Evolutionary conservation across 2,113 vertebrate species (phyloP).

Genomic region (Crotalus viridis): DNA sequence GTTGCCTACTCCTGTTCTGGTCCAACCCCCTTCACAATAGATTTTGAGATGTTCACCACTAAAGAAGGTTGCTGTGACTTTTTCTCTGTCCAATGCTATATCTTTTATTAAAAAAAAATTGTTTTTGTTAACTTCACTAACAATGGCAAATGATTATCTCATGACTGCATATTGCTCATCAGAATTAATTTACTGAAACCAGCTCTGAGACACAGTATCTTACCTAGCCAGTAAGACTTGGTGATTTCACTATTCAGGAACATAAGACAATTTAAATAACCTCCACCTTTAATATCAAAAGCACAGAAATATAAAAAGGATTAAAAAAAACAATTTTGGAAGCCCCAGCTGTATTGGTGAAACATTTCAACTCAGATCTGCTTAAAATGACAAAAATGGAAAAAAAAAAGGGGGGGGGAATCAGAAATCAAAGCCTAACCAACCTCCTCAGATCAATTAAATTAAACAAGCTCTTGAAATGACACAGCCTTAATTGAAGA

Average conservation of each 20-base stretch:
- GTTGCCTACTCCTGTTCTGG: no score
- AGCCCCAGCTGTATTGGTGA: neutral
- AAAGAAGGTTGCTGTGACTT: neutral
- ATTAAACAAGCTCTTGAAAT: neutral
- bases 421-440: neutral
- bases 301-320: neutral
- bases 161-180: neutral
- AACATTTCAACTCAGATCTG: neutral
- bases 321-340: neutral
- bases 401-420: neutral
- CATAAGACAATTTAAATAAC: neutral
- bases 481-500: neutral
- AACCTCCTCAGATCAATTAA: neutral
- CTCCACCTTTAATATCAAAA: neutral
- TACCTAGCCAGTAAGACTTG: neutral
- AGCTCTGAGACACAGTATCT: neutral
- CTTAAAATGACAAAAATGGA: neutral
- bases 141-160: neutral
- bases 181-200: neutral
- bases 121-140: neutral
- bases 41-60: neutral
- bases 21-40: no score
- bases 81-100: neutral
- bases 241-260: neutral
- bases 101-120: no score